phyloP scores from a whole-genome alignment of 2,797 vertebrate species.

The Menidia menidia region DNA sequence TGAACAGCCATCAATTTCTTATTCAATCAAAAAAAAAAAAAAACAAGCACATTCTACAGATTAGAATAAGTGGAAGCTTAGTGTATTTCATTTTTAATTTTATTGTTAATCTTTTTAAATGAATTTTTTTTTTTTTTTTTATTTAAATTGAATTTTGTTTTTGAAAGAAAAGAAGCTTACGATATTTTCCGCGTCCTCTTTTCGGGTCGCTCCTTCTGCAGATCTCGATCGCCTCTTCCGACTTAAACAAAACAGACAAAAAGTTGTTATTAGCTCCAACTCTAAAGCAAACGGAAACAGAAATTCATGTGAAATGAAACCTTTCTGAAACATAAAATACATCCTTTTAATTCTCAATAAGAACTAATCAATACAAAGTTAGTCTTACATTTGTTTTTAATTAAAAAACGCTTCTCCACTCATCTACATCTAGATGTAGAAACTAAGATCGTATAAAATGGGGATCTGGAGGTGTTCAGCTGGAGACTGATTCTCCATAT shows the following conservation, averaged over 20 bases:
- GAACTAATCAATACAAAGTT: too few species aligned
- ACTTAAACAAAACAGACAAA: conserved; percentile 58
- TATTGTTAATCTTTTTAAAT: too few species aligned
- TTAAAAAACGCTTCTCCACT: neutral
- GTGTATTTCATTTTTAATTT: too few species aligned
- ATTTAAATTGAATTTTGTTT: neutral
- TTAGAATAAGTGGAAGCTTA: neutral
- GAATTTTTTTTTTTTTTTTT: too few species aligned
- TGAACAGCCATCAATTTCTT: neutral
- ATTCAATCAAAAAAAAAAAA: neutral
- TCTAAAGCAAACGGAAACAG: too few species aligned
- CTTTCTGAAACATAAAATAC: too few species aligned
- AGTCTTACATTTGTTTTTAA: neutral
- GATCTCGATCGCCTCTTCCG: conserved; percentile 83
- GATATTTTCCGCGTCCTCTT: conserved; percentile 88
- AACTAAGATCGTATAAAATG: neutral
- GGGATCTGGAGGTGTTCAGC: neutral
- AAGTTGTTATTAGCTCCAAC: neutral
- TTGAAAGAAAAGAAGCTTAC: conserved; percentile 73
- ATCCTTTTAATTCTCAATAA: too few species aligned
- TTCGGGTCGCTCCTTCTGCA: conserved; percentile 62
- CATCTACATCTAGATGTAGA: neutral
- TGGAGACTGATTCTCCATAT: neutral
- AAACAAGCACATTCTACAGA: neutral
- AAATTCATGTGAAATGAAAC: too few species aligned